phyloP scores from a whole-genome alignment of 1,140 invertebrate species.

The Caligus rogercresseyi region DNA sequence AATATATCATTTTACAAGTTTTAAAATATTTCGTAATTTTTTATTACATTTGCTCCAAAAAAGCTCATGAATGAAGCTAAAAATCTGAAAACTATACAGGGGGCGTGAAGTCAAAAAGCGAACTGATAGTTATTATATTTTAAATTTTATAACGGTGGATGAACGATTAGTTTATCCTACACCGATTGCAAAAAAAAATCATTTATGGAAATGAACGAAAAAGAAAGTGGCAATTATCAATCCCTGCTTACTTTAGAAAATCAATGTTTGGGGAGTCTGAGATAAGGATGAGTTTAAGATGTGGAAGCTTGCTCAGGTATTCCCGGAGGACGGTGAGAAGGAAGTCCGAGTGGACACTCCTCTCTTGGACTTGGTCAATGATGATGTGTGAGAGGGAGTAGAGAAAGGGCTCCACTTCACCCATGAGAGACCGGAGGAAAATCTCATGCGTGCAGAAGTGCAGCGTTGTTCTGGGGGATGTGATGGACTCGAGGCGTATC shows the following conservation, averaged over 20 bases:
- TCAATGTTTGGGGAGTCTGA: constrained; percentile 58
- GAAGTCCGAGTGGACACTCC: constrained; percentile 48
- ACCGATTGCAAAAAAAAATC: too few relatives aligned
- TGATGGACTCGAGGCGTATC: constrained; percentile 45
- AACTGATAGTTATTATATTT: too few relatives aligned
- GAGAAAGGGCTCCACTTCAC: neutral
- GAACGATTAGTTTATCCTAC: too few relatives aligned
- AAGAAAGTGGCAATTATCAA: too few relatives aligned
- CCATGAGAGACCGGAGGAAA: constrained; percentile 35
- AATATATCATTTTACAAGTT: too few relatives aligned
- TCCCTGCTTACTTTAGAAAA: neutral
- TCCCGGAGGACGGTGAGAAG: constrained; percentile 57
- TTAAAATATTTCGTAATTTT: too few relatives aligned
- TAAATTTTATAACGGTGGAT: too few relatives aligned
- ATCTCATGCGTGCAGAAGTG: constrained; percentile 85
- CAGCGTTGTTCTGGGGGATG: constrained; percentile 58
- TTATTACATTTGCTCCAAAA: too few relatives aligned
- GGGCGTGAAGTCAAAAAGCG: too few relatives aligned
- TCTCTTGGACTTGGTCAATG: constrained; percentile 81
- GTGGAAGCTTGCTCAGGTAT: constrained; percentile 43
- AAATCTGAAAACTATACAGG: too few relatives aligned
- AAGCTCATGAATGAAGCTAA: too few relatives aligned
- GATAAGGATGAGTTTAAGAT: constrained; percentile 66
- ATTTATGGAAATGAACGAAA: too few relatives aligned
- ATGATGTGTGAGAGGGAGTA: constrained; percentile 33